Base-by-base conservation (phyloP, 2,888 invertebrate genomes). In the Chymomyza fuscimana region DNA sequence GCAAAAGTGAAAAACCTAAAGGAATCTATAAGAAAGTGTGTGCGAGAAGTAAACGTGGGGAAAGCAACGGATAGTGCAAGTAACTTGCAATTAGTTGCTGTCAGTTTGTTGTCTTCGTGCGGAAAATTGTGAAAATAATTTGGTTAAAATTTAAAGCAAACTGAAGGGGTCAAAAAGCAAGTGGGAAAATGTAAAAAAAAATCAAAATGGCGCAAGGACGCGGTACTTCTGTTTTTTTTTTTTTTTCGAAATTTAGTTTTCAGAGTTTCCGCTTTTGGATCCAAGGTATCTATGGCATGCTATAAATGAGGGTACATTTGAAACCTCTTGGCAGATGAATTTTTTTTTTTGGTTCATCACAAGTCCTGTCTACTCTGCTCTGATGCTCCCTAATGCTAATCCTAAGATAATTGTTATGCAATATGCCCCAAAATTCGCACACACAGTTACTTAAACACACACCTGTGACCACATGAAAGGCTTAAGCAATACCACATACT, bases 21-120 rank as follows among this genome's bases (percentile, higher is more conserved):
- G 54, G 3, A 15, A 54, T 4, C 7, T 54, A 51, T 6, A 15
- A 51, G 6, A 51, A 16, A 10, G 16, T 2, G n/a, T 5, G 51
- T 5, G 16, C 25, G 25, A 25, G 25, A 4, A 25, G 51, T 51
- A 4, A 3, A 25, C 25, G 4, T 51, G 51, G 19, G 3, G 19
- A 16, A 54, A 60, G 67, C 40, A 52, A 46, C 4, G 40, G 40
- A 12, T 16, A 65, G 66, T 54, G 74, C 60, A 69, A 79, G 72
- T 82, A 86, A 78, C 74, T 82, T 80, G 83, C 74, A 82, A 82
- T 85, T 82, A 86, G 86, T 86, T 82, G 69, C 69, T 86, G 86
- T 82, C 81, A 82, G 73, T 62, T 59, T 65, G 74, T 65, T 46
- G 25, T 64, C 40, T 40, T 61, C 59, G 62, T 68, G 69, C 52